Base-by-base conservation (phyloP, 2,888 invertebrate genomes). In the Gandaritis pyraliata region DNA sequence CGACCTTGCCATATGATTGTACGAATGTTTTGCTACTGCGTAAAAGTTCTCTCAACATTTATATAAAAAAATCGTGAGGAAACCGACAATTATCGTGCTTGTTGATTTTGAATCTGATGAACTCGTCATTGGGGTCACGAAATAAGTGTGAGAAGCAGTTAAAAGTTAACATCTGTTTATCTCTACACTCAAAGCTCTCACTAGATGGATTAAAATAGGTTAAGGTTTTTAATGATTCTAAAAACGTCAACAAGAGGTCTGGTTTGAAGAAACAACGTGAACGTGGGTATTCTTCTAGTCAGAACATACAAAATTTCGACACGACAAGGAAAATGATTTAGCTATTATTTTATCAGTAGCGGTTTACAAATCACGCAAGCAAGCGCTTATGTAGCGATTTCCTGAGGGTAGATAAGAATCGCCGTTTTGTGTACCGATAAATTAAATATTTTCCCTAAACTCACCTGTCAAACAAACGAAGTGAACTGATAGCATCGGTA, bases 391-490 rank as follows among this genome's bases (percentile, higher is more conserved):
- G 64, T 67, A 64, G 60, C 62, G 58, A 65, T 67, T 70, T 70
- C 70, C 70, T 61, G 59, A 61, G 64, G 62, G 62, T 51, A 65
- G 70, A 70, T 70, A 61, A 63, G 48, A 58, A 70, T 70, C 70
- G 61, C 61, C 60, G 64, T 64, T 68, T 68, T 62, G 66, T 70
- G 70, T 67, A 64, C 55, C 67, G 59, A 64, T 62, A 67, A 70
- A 68, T 70, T 70, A 67, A 70, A 58, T 58, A 61, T 67, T 70
- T 23, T 70, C 65, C 68, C 63, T 65, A 38, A 64, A 63, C 61
- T 59, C 23, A 64, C 62, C 63, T 54, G 63, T 62, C 50, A 47
- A 51, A 62, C 56, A 64, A 65, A 70, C 64, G 52, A 59, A 12
- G 52, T 58, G 53, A 43, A 48, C 47, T 53, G 68, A 68, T 70